phyloP scores from a whole-genome alignment of 2,888 invertebrate genomes.

The Synergus itoensis region DNA sequence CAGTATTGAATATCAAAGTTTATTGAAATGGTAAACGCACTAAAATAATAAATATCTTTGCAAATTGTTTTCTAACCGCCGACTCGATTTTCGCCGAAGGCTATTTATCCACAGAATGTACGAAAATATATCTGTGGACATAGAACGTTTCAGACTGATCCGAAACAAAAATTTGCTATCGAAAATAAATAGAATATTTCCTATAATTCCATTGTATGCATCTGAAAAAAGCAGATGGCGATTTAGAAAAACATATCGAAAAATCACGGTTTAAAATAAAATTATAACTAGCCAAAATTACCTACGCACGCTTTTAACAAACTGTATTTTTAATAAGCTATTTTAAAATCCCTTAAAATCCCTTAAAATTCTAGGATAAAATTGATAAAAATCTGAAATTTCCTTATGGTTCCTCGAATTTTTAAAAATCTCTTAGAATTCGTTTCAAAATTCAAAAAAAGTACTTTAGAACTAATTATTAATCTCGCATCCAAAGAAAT shows the following conservation, averaged over 20 bases:
- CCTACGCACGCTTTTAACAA: too few relatives aligned
- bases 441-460: too few relatives aligned
- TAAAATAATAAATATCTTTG: background rate
- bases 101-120: background rate
- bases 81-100: background rate
- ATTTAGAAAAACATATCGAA: background rate
- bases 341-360: too few relatives aligned
- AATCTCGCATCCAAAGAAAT: too few relatives aligned
- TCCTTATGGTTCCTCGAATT: too few relatives aligned
- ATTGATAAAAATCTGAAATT: too few relatives aligned
- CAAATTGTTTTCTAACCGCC: constrained; percentile 7
- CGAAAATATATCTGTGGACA: constrained; percentile 1
- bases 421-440: too few relatives aligned
- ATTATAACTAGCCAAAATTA: too few relatives aligned
- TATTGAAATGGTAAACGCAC: too few relatives aligned
- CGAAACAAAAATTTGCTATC: background rate
- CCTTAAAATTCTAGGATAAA: too few relatives aligned
- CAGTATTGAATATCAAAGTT: background rate
- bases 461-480: too few relatives aligned
- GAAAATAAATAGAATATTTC: constrained; percentile 7
- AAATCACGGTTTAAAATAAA: background rate
- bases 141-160: background rate
- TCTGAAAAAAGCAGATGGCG: background rate
- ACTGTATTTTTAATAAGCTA: background rate
- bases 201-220: background rate